Percentiles rank a stretch among this genome's conserved stretches.
These are phyloP conservation scores for Podabrus alpinus DNA, from an alignment of 2,888 invertebrate genomes.

Conservation along the genomic window DNA sequence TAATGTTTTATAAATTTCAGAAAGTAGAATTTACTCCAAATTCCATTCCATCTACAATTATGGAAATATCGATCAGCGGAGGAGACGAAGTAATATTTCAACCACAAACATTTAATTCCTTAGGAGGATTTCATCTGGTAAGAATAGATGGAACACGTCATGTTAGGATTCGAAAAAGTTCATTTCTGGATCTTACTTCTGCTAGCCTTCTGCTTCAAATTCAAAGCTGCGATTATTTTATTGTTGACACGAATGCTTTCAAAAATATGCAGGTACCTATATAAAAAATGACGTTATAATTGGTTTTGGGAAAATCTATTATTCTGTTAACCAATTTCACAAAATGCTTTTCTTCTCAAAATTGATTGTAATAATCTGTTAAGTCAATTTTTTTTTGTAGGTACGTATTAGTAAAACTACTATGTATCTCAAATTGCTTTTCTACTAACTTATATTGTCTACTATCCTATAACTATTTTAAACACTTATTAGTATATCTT, in stretches of 20 bases:
- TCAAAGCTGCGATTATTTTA: constrained; percentile 62
- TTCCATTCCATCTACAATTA: constrained; percentile 62
- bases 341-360: neutral
- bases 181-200: constrained; percentile 65
- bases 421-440: neutral
- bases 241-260: constrained; percentile 68
- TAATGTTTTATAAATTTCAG: constrained; percentile 52
- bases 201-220: constrained; percentile 65
- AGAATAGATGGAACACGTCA: constrained; percentile 59
- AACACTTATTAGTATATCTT: neutral
- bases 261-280: constrained; percentile 60
- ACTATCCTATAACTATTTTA: neutral
- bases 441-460: neutral
- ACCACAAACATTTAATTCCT: constrained; percentile 61
- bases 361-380: neutral
- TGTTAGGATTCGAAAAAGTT: constrained; percentile 62
- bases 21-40: constrained; percentile 57
- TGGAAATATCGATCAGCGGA: constrained; percentile 63
- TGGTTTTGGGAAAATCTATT: neutral
- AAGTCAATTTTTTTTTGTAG: too few relatives aligned
- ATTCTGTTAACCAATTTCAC: neutral
- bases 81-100: constrained; percentile 61
- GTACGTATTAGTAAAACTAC: too few relatives aligned
- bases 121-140: constrained; percentile 61
- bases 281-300: neutral